Base-by-base conservation (phyloP, 2,888 invertebrate species). In the Pammene aurita region DNA sequence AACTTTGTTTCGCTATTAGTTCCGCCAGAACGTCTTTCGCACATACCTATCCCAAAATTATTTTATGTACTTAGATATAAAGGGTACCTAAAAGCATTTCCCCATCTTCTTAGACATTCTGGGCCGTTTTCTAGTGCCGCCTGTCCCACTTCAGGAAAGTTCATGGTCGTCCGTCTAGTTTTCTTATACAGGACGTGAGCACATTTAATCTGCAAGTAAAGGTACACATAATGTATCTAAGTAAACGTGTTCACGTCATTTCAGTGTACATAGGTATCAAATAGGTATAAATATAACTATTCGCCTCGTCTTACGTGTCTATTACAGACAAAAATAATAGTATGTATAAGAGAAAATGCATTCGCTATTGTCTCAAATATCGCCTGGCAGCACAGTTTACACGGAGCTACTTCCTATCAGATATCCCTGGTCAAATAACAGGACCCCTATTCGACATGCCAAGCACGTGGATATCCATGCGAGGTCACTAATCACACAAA, bases 81-180 rank as follows among this genome's bases (percentile, higher is more conserved):
- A 38, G 7, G 38, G 46, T 90, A 96, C 96, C 95, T 95, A 73
- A 95, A 94, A 14, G 89, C 78, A 63, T 91, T 92, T 0, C 95
- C 94, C 85, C 95, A 96, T 72, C 85, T 93, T 73, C 94, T 93
- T 4, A 94, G 90, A 91, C 94, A 94, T 76, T 93, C 89, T 0
- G 98, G 97, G 52, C 98, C 98, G 77, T 95, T 94, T 58, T 93
- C 89, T 78, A 98, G 96, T 18, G 97, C 95, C 57, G 95, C 94
- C 85, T 97, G 96, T 1, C 97, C 96, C 0, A 98, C 96, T 79
- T 97, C 96, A 0, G 97, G 95, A 84, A 97, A 98, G 76, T 96
- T 96, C 95, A 98, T 96, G 68, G 94, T 88, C 6, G 96, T 94
- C 81, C 93, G 94, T 76, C 93, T 94, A 7, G 95, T 94, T 84